A percentile compares a stretch with the other conserved stretches of the same genome.
phyloP scores from a whole-genome alignment of 2,113 vertebrate genomes.

The Ramphastos sulfuratus region DNA sequence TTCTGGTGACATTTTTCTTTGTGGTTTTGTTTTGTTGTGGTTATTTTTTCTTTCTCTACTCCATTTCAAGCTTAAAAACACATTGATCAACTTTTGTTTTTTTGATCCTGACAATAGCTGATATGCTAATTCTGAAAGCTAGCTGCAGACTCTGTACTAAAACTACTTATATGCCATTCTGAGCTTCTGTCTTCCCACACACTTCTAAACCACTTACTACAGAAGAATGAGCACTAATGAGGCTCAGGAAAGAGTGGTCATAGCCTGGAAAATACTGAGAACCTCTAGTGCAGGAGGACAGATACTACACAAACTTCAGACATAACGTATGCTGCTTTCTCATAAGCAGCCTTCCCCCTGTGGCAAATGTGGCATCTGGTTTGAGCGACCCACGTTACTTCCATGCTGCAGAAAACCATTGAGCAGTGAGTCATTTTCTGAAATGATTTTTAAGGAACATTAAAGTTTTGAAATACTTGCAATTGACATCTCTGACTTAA shows the following conservation, averaged over 20 bases:
- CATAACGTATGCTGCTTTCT: not conserved
- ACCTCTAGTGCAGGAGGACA: not conserved
- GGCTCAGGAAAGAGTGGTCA: not conserved
- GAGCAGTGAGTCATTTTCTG: not conserved
- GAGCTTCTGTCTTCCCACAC: not conserved
- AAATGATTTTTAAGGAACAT: not conserved
- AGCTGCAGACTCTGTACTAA: not conserved
- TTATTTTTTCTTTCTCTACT: not conserved
- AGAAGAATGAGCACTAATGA: not conserved
- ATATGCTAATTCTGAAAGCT: not conserved
- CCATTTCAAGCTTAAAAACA: not conserved
- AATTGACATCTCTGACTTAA: not conserved
- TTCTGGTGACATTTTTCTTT: not conserved
- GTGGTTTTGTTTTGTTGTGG: not conserved
- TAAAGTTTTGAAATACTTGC: not conserved
- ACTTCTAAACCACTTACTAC: not conserved
- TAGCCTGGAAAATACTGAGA: not conserved
- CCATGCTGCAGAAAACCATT: not conserved
- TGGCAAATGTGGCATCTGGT: not conserved
- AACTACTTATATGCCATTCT: not conserved
- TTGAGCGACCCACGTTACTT: not conserved
- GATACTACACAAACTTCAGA: not conserved
- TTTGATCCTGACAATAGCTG: not conserved
- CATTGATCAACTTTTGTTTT: not conserved
- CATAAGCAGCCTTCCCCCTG: not conserved